phyloP scores from a whole-genome alignment of 2,113 vertebrate genomes.

The Ailurus styani region DNA sequence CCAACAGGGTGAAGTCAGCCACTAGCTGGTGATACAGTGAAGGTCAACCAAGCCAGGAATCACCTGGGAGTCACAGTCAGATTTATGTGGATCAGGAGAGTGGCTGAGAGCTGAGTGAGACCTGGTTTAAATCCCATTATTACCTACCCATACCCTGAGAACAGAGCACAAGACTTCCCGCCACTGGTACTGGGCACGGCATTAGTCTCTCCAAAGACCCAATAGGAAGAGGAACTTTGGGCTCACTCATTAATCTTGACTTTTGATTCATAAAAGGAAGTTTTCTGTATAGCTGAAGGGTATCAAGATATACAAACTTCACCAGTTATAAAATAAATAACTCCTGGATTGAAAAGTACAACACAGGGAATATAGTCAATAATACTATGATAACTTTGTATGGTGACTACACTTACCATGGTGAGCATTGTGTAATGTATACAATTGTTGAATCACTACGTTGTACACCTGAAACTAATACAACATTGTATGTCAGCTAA shows the following conservation, averaged over 20 bases:
- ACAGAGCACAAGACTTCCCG: background rate
- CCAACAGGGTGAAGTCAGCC: background rate
- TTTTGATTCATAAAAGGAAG: background rate
- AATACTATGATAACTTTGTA: background rate
- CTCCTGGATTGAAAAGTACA: background rate
- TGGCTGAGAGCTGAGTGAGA: background rate
- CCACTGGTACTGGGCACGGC: background rate
- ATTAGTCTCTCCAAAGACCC: background rate
- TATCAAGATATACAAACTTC: background rate
- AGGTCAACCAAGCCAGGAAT: background rate
- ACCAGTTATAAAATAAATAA: background rate
- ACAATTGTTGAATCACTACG: background rate
- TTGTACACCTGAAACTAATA: background rate
- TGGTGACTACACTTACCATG: background rate
- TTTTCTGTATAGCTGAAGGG: background rate
- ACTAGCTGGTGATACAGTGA: rapidly evolving
- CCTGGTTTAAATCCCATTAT: background rate
- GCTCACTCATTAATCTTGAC: background rate
- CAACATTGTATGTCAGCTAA: background rate
- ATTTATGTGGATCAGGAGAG: background rate
- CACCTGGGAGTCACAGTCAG: background rate
- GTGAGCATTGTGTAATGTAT: background rate
- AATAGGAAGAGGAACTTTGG: background rate
- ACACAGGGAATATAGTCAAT: background rate
- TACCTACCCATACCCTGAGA: background rate